A percentile compares a stretch with the other conserved stretches of the same genome.
phyloP scores from a whole-genome alignment of 2,888 invertebrate species.

The Metacarcinus magister region DNA sequence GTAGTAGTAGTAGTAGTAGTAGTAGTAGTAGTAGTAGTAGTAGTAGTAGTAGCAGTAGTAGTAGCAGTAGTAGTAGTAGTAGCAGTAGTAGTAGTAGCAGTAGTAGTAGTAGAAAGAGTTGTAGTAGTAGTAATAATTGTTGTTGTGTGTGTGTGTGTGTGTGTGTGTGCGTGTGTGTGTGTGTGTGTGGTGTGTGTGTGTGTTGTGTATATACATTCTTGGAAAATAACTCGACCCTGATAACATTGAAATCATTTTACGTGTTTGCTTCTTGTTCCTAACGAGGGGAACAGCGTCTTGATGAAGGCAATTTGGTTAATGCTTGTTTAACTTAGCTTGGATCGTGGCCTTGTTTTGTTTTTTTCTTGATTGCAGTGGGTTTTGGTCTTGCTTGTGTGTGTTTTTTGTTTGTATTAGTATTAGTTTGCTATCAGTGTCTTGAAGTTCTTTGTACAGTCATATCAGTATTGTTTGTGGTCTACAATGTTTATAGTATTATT shows the following conservation, averaged over 20 bases:
- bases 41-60: neutral
- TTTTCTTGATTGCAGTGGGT: neutral
- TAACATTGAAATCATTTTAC: neutral
- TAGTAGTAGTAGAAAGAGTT: neutral
- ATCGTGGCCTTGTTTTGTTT: neutral
- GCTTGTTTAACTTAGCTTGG: neutral
- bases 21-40: neutral
- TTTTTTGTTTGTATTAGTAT: neutral
- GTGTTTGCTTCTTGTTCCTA: neutral
- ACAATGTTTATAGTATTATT: neutral
- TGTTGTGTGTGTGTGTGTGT: neutral
- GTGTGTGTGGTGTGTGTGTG: neutral
- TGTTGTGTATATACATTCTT: neutral
- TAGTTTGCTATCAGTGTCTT: neutral
- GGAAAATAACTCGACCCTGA: neutral
- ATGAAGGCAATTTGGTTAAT: neutral
- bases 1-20: constrained; percentile 9
- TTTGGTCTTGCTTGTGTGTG: neutral
- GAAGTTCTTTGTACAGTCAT: neutral
- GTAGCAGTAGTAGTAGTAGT: neutral
- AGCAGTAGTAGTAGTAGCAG: neutral
- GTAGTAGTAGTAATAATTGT: neutral
- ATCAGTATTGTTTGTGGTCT: neutral
- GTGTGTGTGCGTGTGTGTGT: neutral
- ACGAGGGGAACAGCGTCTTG: neutral